phyloP scores from a whole-genome alignment of 2,797 vertebrate species.

The Falco berigora region DNA sequence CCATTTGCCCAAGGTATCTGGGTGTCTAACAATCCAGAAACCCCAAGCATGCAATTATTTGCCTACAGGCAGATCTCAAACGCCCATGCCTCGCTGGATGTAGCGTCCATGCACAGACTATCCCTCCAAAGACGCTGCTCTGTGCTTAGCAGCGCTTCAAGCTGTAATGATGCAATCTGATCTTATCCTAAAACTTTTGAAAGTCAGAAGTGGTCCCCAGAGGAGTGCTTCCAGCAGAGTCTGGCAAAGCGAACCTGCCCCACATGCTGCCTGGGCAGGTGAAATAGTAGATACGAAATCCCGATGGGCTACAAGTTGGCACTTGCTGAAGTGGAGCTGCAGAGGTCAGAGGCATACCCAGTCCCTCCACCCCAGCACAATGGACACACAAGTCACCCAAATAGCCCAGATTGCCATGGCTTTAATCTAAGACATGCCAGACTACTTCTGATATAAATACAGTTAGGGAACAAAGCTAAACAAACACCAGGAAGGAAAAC shows the following conservation, averaged over 20 bases:
- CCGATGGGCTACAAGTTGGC: not conserved
- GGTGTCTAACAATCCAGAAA: not conserved
- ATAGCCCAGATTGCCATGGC: not conserved
- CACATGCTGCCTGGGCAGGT: not conserved
- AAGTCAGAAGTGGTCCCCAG: not conserved
- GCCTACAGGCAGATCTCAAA: not conserved
- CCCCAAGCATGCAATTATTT: not conserved
- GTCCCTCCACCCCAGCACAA: not conserved
- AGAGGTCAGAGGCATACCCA: not conserved
- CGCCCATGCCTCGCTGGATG: not conserved
- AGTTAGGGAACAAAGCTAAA: slow-evolving; percentile 11
- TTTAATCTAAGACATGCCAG: not conserved
- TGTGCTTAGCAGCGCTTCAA: not conserved
- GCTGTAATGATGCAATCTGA: accelerated
- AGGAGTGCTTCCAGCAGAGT: not conserved
- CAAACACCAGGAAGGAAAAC: slow-evolving; percentile 29
- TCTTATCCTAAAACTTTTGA: not conserved
- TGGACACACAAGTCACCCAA: not conserved
- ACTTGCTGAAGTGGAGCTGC: not conserved
- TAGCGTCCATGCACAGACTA: accelerated
- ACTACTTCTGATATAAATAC: slow-evolving; percentile 5
- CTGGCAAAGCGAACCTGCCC: not conserved
- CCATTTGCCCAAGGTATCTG: not conserved
- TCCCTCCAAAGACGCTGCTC: accelerated
- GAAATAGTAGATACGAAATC: not conserved